Percentiles rank a stretch among this genome's conserved stretches.
These are phyloP conservation scores for Andrena hattorfiana DNA, from an alignment of 2,888 invertebrate species.

Conservation along the genomic window DNA sequence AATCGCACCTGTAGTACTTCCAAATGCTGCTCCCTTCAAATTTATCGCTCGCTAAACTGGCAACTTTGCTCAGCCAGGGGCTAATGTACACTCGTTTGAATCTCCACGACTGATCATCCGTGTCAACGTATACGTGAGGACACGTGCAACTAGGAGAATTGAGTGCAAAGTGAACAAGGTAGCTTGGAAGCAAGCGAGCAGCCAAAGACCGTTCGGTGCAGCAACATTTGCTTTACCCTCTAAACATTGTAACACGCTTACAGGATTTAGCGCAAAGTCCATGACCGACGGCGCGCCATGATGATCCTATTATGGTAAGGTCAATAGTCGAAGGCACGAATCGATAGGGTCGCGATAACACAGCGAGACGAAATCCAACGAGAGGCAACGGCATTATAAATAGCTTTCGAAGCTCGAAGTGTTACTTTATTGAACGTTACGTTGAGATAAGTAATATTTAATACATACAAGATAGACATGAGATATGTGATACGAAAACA, in stretches of 20 bases:
- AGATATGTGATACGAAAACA: too few species aligned
- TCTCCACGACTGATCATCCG: conserved; percentile 11
- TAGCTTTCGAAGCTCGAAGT: not conserved
- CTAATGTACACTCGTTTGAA: conserved; percentile 18
- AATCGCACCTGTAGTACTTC: not conserved
- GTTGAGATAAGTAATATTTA: too few species aligned
- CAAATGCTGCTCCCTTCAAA: not conserved
- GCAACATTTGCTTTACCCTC: conserved; percentile 55
- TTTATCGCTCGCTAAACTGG: not conserved
- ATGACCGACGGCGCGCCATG: conserved; percentile 41
- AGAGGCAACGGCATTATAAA: not conserved
- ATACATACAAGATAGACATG: too few species aligned
- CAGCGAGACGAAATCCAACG: not conserved
- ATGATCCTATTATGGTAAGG: conserved; percentile 52
- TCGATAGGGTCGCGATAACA: not conserved
- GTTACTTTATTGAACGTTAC: too few species aligned
- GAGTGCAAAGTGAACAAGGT: conserved; percentile 46
- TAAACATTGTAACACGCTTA: conserved; percentile 59
- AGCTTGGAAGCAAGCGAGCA: conserved; percentile 44
- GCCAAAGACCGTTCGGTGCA: conserved; percentile 50
- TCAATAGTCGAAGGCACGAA: conserved; percentile 29
- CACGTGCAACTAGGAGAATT: conserved; percentile 31
- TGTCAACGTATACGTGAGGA: not conserved
- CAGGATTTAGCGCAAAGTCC: conserved; percentile 56
- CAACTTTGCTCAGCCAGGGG: not conserved